phyloP scores from a whole-genome alignment of 2,797 vertebrate genomes.

The Syncerus caffer region DNA sequence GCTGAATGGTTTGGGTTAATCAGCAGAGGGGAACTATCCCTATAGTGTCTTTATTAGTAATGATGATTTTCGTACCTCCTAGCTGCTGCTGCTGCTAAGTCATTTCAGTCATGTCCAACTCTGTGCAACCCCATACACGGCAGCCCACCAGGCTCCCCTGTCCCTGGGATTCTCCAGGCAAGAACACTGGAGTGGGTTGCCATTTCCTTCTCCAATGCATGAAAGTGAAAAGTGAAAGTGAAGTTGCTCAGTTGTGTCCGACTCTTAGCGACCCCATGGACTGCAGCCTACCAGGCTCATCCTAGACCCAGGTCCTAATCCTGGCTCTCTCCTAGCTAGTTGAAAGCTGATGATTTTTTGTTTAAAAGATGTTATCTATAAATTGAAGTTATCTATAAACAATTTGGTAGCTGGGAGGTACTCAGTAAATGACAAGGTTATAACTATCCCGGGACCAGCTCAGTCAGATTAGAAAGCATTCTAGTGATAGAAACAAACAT shows the following conservation, averaged over 20 bases:
- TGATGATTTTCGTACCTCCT: not conserved
- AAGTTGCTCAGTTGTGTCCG: no score
- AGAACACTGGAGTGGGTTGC: no score
- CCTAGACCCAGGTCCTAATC: not conserved
- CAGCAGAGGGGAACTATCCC: not conserved
- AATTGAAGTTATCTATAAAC: not conserved
- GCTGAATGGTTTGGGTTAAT: not conserved
- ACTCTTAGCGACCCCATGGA: no score
- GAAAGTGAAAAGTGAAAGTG: no score
- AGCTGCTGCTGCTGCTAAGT: no score
- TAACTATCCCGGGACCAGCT: not conserved
- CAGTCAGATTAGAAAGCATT: not conserved
- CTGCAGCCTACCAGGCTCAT: not conserved
- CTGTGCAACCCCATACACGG: no score
- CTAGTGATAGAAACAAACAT: not conserved
- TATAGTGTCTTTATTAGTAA: not conserved
- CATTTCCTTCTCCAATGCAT: no score
- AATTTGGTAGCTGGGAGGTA: not conserved
- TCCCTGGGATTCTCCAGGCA: no score
- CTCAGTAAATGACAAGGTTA: not conserved
- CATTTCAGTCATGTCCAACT: no score
- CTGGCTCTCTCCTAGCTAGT: not conserved
- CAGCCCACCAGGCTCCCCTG: no score
- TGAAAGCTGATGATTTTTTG: not conserved
- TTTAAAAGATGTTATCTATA: slow-evolving; percentile 1